These are phyloP conservation scores for Camponotus floridanus DNA, from an alignment of 1,140 invertebrate genomes.

Conservation along the genomic window DNA sequence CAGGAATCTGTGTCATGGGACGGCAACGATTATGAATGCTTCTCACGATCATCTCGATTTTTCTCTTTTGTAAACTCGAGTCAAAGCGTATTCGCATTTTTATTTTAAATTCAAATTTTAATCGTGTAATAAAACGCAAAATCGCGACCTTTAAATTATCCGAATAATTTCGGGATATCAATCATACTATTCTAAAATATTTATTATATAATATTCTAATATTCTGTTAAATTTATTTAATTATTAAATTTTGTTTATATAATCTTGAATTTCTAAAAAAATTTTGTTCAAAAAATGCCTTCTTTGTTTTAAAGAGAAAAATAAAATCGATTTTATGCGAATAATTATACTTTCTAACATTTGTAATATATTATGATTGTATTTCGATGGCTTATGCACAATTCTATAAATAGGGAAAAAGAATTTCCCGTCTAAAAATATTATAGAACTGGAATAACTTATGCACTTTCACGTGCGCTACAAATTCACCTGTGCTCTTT, in stretches of 20 bases:
- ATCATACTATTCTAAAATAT: too few species aligned
- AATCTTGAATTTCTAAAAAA: background rate
- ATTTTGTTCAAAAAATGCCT: background rate
- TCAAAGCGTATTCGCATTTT: background rate
- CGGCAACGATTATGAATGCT: conserved; percentile 24
- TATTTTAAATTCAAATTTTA: background rate
- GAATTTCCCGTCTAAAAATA: too few species aligned
- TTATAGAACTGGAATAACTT: background rate
- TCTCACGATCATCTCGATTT: conserved; percentile 2
- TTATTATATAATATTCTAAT: too few species aligned
- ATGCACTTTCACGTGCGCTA: background rate
- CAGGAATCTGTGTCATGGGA: conserved; percentile 60
- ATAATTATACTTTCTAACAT: too few species aligned
- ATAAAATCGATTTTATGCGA: background rate
- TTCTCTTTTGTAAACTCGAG: conserved; percentile 7
- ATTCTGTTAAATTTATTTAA: too few species aligned
- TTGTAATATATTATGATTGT: background rate
- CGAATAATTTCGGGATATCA: too few species aligned
- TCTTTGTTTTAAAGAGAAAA: background rate
- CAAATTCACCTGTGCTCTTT: conserved; percentile 37
- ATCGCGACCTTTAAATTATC: background rate
- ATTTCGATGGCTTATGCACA: background rate
- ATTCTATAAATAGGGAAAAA: background rate
- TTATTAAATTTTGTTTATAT: too few species aligned
- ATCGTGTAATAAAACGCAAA: background rate